Conservation (phyloP, 2,113 vertebrate genomes). For the Mobula birostris region DNA sequence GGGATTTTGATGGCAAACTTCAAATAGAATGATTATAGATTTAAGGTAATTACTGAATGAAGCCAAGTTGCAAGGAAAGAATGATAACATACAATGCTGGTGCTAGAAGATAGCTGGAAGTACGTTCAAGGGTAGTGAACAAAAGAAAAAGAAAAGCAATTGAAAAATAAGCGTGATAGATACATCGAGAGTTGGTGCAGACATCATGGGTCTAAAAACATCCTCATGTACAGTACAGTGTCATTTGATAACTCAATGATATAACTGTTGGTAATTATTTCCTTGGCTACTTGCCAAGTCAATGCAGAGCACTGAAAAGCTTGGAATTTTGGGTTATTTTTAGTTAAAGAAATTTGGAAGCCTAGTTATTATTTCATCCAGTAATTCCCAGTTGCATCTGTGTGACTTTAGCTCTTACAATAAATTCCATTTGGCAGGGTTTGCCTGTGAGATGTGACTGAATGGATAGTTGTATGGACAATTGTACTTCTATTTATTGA, state of each 20-base stretch:
- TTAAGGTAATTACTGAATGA: background rate
- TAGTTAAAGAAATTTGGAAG: background rate
- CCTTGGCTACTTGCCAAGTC: background rate
- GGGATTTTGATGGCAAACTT: background rate
- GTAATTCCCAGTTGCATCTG: background rate
- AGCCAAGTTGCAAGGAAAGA: background rate
- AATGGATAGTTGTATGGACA: no score
- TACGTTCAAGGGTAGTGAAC: background rate
- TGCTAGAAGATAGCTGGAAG: background rate
- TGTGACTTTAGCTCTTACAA: background rate
- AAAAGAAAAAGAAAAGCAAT: background rate
- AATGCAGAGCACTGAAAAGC: background rate
- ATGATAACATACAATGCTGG: background rate
- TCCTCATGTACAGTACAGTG: background rate
- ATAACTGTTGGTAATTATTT: background rate
- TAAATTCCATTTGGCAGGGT: background rate
- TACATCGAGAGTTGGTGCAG: no score
- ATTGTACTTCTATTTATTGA: background rate
- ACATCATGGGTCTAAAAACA: background rate
- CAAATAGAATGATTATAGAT: background rate
- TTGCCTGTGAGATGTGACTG: background rate
- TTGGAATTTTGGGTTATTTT: background rate
- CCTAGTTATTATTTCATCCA: background rate
- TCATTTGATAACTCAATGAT: background rate
- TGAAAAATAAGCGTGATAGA: no score